Percentiles rank a stretch among this genome's conserved stretches.
Conservation (phyloP, 2,888 invertebrate genomes). For the Oscheius sp. region DNA sequence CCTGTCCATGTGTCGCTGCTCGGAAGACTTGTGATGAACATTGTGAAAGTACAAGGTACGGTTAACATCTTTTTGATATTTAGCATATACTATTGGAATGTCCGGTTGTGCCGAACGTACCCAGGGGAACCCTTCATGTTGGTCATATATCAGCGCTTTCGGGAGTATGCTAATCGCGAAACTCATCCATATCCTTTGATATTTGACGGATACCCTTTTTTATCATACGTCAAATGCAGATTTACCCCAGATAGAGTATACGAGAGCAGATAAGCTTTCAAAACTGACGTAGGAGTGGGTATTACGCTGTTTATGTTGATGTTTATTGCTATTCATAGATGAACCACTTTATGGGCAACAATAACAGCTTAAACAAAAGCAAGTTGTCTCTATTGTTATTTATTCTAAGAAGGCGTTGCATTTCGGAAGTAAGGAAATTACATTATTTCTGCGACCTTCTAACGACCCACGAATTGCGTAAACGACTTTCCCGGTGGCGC, state of each 20-base stretch:
- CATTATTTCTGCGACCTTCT: conserved; percentile 31
- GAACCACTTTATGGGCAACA: no score
- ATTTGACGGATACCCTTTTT: no score
- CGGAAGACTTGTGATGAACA: conserved; percentile 73
- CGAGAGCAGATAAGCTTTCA: no score
- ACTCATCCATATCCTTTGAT: conserved; percentile 11
- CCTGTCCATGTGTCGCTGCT: conserved; percentile 71
- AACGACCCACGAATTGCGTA: conserved; percentile 32
- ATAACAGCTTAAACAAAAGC: no score
- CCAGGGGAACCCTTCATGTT: conserved; percentile 14
- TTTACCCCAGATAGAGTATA: no score
- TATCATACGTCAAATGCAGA: no score
- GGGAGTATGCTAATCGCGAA: conserved; percentile 25
- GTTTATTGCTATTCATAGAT: no score
- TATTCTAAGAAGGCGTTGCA: conserved; percentile 10
- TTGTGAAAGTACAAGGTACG: conserved; percentile 71
- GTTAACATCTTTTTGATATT: neutral
- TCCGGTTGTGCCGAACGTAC: conserved; percentile 5
- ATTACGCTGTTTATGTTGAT: no score
- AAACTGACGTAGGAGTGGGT: neutral
- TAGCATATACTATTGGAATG: neutral
- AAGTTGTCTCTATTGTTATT: neutral
- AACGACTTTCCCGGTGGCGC: conserved; percentile 23
- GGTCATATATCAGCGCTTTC: conserved; percentile 25
- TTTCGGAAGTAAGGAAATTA: conserved; percentile 26